Evolutionary conservation across 2,797 vertebrate species (phyloP).

Genomic region (Sebastes nivosus): DNA sequence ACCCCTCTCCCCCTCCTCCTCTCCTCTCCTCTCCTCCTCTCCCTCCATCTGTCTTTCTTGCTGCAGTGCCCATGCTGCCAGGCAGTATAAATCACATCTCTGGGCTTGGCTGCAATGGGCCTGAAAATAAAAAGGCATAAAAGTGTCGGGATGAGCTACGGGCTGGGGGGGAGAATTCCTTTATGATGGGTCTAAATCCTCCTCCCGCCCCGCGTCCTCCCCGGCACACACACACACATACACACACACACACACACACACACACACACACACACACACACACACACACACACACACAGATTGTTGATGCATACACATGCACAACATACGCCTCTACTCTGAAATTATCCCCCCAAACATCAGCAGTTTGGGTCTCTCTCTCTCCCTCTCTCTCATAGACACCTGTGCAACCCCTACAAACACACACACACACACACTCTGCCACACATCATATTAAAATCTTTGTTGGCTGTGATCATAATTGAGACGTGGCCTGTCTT

Average conservation of each 20-base stretch:
- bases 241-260: constrained; percentile 28
- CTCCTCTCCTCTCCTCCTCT: constrained; percentile 38
- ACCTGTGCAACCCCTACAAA: constrained; percentile 44
- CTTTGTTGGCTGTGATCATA: constrained; percentile 63
- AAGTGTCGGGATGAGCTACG: constrained; percentile 83
- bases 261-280: background rate
- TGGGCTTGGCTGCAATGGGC: constrained; percentile 82
- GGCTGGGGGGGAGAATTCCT: constrained; percentile 81
- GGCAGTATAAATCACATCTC: constrained; percentile 83
- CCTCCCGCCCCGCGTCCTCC: constrained; percentile 55
- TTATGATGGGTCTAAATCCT: constrained; percentile 85
- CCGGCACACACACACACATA: constrained; percentile 25
- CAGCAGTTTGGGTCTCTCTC: constrained; percentile 41
- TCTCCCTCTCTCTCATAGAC: constrained; percentile 25
- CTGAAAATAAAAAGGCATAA: constrained; percentile 86
- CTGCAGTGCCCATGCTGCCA: constrained; percentile 84
- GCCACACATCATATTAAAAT: constrained; percentile 55
- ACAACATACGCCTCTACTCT: constrained; percentile 52
- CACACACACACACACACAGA: constrained; percentile 33
- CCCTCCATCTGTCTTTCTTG: constrained; percentile 80
- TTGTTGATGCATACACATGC: constrained; percentile 58
- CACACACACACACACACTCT: constrained; percentile 31
- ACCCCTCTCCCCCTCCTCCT: constrained; percentile 22
- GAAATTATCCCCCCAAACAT: constrained; percentile 56
- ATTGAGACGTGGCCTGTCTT: constrained; percentile 56